Base-by-base conservation (phyloP, 2,113 vertebrate genomes). In the Crotophaga sulcirostris region DNA sequence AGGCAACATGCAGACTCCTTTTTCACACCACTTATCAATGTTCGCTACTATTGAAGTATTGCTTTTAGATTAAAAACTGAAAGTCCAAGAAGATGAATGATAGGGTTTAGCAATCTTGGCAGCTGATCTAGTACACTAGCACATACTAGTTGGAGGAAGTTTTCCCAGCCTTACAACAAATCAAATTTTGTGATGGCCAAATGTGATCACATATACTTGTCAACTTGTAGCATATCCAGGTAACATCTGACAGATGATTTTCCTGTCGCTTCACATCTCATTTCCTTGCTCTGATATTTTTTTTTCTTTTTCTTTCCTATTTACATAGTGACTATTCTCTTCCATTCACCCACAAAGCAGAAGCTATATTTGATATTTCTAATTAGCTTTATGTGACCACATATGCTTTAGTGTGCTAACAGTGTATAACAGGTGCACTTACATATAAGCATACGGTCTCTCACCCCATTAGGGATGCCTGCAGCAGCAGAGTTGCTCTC, bases 371-470 rank as follows among this genome's bases (percentile, higher is more conserved):
- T 10, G 13, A 36, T 58, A 28, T 34, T 29, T 44, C 49, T 42
- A 77, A 81, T 34, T 29, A 77, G 17, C 29, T 84, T 17, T 3
- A 31, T 4, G 18, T 84, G 28, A 83, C 33, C 31, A 40, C 10
- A 26, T 6, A 51, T 6, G 28, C 17, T 51, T 51, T 11, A 17
- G 7, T 28, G n/a, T 2, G 2, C 33, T 54, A 76, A 45, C 16
- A 28, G 10, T 2, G 5, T 45, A 8, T 2, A 69, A 66, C 1
- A 1, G 6, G 9, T 23, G 9, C 16, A 36, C 7, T 17, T 49
- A 18, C 4, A 56, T 0, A 10, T 38, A 47, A 74, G 29, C 49
- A 69, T 7, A 60, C 5, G 67, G 36, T 25, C 28, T n/a, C 34
- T 64, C 58, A 76, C 2, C 4, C 29, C 17, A 17, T 16, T 24